Conservation (phyloP, 2,113 vertebrate genomes). For the Toxotes chatareus region DNA sequence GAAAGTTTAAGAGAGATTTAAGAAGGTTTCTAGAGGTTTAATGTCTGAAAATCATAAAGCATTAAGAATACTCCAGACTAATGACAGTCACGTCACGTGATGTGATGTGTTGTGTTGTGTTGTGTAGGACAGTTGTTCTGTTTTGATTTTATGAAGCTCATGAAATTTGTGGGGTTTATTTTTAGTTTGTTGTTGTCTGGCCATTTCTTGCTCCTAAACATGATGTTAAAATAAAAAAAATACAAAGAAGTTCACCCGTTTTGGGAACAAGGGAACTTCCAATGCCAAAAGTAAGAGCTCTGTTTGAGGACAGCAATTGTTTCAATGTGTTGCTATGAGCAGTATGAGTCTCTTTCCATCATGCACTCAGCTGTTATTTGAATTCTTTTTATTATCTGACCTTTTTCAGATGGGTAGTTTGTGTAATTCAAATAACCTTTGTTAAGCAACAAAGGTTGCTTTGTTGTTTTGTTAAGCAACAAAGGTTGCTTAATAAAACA, state of each 20-base stretch:
- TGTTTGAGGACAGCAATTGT: background rate
- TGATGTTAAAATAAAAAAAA: background rate
- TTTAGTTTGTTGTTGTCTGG: background rate
- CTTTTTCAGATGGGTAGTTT: background rate
- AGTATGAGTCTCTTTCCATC: background rate
- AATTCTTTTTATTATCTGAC: background rate
- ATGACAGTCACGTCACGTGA: too few species aligned
- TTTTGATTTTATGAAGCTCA: background rate
- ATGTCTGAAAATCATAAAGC: background rate
- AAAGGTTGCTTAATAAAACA: background rate
- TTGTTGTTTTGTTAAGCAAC: too few species aligned
- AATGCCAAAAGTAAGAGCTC: background rate
- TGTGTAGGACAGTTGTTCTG: background rate
- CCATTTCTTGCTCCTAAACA: background rate
- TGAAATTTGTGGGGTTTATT: background rate
- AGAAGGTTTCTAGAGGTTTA: background rate
- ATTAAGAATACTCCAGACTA: background rate
- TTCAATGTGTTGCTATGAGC: conserved; percentile 8
- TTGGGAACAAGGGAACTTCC: background rate
- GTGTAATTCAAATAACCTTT: background rate
- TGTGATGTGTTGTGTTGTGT: too few species aligned
- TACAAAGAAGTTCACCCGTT: background rate
- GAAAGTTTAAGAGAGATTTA: background rate
- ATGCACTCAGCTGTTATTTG: background rate
- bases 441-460: too few species aligned